These are phyloP conservation scores for Leptestheria dahalacensis DNA, from an alignment of 1,140 invertebrate species.

Conservation along the genomic window DNA sequence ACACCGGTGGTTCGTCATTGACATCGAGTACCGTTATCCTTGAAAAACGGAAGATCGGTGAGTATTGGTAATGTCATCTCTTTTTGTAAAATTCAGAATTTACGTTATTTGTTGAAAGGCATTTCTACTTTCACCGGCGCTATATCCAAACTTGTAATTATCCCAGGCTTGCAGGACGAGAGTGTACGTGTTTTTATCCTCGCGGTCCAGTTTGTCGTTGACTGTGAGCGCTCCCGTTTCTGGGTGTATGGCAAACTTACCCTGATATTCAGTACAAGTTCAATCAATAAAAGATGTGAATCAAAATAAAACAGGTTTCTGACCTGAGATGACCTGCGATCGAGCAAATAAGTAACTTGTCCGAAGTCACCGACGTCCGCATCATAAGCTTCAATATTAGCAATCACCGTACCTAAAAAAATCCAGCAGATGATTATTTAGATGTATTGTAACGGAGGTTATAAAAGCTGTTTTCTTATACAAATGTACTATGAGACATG, in stretches of 20 bases:
- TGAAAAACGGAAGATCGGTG: conserved; percentile 21
- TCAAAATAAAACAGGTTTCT: neutral
- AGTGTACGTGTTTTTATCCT: conserved; percentile 55
- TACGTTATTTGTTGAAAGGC: conserved; percentile 80
- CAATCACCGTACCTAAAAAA: conserved; percentile 51
- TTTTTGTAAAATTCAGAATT: conserved; percentile 24
- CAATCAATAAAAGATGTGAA: conserved; percentile 1
- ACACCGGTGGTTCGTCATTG: conserved; percentile 67
- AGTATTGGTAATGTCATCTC: conserved; percentile 12
- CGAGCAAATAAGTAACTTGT: conserved; percentile 74
- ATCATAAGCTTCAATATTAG: conserved; percentile 59
- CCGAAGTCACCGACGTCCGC: conserved; percentile 76
- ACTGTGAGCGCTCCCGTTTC: conserved; percentile 67
- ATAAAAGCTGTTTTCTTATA: no score
- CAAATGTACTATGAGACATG: no score
- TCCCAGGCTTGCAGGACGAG: conserved; percentile 86
- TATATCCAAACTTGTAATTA: conserved; percentile 82
- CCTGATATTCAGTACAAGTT: conserved; percentile 28
- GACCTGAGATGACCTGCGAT: conserved; percentile 64
- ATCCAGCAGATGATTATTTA: no score
- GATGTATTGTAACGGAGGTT: no score
- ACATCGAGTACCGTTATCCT: conserved; percentile 57
- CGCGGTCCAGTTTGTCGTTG: conserved; percentile 63
- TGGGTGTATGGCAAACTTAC: conserved; percentile 69
- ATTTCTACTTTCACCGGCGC: conserved; percentile 75